These are phyloP conservation scores for Cheilosia scutellata DNA, from an alignment of 2,888 invertebrate species.

Conservation along the genomic window DNA sequence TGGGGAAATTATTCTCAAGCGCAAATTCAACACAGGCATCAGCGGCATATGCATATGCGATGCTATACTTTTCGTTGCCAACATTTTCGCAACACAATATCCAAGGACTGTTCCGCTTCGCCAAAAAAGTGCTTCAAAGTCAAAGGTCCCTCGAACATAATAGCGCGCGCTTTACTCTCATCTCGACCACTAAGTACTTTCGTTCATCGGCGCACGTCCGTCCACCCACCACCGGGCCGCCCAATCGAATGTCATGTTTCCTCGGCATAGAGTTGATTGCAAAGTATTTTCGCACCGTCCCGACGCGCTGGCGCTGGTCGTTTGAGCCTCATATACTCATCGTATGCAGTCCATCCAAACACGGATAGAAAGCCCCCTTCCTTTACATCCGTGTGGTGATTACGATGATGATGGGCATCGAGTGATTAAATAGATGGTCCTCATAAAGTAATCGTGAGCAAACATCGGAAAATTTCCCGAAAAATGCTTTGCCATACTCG, in stretches of 20 bases:
- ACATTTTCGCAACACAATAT: conserved; percentile 22
- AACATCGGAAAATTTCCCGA: conserved; percentile 54
- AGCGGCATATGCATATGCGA: neutral
- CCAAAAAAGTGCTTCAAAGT: conserved; percentile 65
- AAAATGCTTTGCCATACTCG: neutral
- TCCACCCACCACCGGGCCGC: conserved; percentile 62
- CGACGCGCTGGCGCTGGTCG: conserved; percentile 37
- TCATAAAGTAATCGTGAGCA: conserved; percentile 74
- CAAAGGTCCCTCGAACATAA: conserved; percentile 69
- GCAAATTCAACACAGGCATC: conserved; percentile 35
- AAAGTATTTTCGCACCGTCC: conserved; percentile 69
- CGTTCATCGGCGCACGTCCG: conserved; percentile 21
- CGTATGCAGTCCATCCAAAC: conserved; percentile 15
- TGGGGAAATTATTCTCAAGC: conserved; percentile 64
- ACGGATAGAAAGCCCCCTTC: conserved; percentile 47
- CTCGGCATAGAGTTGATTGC: conserved; percentile 54
- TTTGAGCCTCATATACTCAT: conserved; percentile 19
- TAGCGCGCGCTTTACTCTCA: conserved; percentile 56
- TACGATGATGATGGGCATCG: conserved; percentile 72
- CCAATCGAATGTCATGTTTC: conserved; percentile 68
- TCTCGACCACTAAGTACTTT: conserved; percentile 50
- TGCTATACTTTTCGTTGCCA: conserved; percentile 18
- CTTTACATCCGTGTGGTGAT: conserved; percentile 63
- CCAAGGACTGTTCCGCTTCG: conserved; percentile 53
- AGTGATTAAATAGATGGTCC: conserved; percentile 75